Percentiles rank a stretch among this genome's conserved stretches.
These are phyloP conservation scores for Hippocampus guttulatus DNA, from an alignment of 2,113 vertebrate species.

Conservation along the genomic window DNA sequence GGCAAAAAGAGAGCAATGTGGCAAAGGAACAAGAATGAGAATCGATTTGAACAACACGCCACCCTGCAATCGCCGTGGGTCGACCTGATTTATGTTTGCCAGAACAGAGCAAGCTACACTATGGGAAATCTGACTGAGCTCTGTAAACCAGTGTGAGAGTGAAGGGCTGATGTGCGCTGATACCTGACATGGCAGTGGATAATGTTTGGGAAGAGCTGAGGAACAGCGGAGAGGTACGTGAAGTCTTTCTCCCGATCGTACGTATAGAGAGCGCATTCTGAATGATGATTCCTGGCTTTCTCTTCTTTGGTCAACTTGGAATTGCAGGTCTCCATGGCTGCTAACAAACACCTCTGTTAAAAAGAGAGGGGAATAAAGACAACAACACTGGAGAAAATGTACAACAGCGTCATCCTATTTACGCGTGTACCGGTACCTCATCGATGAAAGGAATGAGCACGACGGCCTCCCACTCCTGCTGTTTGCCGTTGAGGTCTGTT, in stretches of 20 bases:
- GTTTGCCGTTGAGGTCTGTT: constrained; percentile 97
- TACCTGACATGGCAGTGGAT: constrained; percentile 82
- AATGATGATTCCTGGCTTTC: constrained; percentile 84
- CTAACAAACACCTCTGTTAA: constrained; percentile 81
- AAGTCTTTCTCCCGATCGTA: constrained; percentile 76
- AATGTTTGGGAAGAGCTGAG: constrained; percentile 82
- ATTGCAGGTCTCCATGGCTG: constrained; percentile 86
- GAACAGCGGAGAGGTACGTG: constrained; percentile 76
- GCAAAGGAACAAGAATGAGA: neutral
- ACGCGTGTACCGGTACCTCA: constrained; percentile 76
- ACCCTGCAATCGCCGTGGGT: neutral
- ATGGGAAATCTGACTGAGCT: neutral
- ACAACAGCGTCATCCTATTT: neutral
- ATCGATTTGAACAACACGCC: neutral
- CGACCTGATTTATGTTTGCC: neutral
- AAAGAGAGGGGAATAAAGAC: neutral
- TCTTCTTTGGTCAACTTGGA: constrained; percentile 79
- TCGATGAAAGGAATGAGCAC: constrained; percentile 97
- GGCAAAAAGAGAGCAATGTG: neutral
- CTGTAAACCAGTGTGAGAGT: neutral
- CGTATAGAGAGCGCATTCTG: constrained; percentile 82
- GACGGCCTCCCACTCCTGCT: constrained; percentile 98
- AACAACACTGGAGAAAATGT: neutral
- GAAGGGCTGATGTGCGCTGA: neutral
- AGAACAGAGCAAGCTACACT: neutral